Percentiles rank a stretch among this genome's conserved stretches.
Evolutionary conservation across 1,140 invertebrate species (phyloP).

Genomic region (Aphis craccivora): DNA sequence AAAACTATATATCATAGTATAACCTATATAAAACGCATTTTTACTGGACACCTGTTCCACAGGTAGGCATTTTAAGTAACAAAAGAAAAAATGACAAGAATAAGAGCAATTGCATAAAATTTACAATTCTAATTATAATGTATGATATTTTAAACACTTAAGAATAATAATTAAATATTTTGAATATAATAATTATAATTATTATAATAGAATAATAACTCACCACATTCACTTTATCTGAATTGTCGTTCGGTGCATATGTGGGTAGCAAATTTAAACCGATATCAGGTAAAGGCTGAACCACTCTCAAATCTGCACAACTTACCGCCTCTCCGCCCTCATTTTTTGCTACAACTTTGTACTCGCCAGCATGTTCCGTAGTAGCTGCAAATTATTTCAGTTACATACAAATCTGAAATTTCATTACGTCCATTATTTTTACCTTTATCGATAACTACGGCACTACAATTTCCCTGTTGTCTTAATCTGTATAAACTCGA

Average conservation of each 20-base stretch:
- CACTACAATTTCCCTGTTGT: conserved; percentile 73
- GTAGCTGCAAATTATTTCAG: conserved; percentile 64
- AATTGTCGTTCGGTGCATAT: background rate
- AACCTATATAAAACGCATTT: background rate
- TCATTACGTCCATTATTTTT: background rate
- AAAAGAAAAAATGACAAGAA: background rate
- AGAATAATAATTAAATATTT: background rate
- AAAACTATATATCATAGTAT: no score
- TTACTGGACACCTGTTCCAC: background rate
- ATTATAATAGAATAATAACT: background rate
- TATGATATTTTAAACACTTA: background rate
- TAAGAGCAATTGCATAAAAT: background rate
- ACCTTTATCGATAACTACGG: conserved; percentile 77
- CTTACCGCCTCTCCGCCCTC: conserved; percentile 79
- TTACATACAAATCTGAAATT: background rate
- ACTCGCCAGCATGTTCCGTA: conserved; percentile 73
- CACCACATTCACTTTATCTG: conserved; percentile 42
- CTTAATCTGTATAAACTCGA: conserved; percentile 60
- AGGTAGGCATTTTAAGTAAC: background rate
- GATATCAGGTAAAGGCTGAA: conserved; percentile 70
- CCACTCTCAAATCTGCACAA: conserved; percentile 78
- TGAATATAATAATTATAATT: background rate
- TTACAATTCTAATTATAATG: background rate
- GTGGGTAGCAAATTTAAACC: background rate
- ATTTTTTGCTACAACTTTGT: conserved; percentile 77